Evolutionary conservation across 1,140 invertebrate species (phyloP), one percentile per base, ranked within the genome.

Genomic region (Adelges cooleyi): DNA sequence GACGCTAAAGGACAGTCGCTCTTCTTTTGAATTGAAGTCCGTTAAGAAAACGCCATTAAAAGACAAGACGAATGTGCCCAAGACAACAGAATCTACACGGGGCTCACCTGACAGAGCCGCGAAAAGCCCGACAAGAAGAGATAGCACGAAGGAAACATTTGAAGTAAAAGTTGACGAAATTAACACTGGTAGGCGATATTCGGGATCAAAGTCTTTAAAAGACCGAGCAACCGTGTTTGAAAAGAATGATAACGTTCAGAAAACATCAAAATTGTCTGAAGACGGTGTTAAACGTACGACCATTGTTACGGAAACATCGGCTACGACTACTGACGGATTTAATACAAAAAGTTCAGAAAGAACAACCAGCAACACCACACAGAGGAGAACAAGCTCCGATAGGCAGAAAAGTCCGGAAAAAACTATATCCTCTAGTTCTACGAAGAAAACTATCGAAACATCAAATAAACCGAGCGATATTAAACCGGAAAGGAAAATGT

Each of bases 41-140:
- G 40, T 44, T 20, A 46, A 59, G 29, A 59, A 59, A 29, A 46
- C 25, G 1, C 54, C 54, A 1, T 29, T 59, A 15, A 17, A 46
- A 25, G 54, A 59, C 25, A 46, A 59, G 29, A 59, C 54, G 3
- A 59, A 59, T 42, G 54, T 20, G 22, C 23, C 54, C 0, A 46
- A 40, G 29, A 46, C 54, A 46, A 44, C 40, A 25, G 54, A 59
- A 0, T 27, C 54, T 18, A 46, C 44, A 46, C 42, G 10, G 11
- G 33, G 25, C 15, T 62, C 56, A 2, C 56, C 56, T 46, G 40
- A 62, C 0, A 23, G n/a, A n/a, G 15, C 73, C 38, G 68, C 70
- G 25, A 59, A 59, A 29, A 46, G 25, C 27, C 36, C 38, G 10
- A 10, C 20, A 5, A 46, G 29, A 42, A 20, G 22, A 10, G 22